A percentile compares a stretch with the other conserved stretches of the same genome.
These are phyloP conservation scores for Idaea straminata DNA, from an alignment of 2,888 invertebrate genomes.

Conservation along the genomic window DNA sequence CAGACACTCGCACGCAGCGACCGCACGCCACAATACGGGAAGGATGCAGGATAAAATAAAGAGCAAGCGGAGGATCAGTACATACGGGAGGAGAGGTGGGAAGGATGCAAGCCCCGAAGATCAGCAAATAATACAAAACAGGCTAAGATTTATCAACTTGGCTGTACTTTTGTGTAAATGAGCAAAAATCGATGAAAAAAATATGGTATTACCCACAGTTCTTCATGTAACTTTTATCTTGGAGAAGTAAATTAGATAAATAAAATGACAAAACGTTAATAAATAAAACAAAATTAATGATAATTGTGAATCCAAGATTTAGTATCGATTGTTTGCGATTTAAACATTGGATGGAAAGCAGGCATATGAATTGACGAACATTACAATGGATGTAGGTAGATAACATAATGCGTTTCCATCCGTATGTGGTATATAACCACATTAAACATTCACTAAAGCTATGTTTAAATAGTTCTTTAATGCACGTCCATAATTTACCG, in stretches of 20 bases:
- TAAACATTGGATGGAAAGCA: slow-evolving; percentile 39
- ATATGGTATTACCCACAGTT: slow-evolving; percentile 6
- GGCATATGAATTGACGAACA: slow-evolving; percentile 10
- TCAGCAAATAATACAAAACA: slow-evolving; percentile 52
- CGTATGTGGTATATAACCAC: slow-evolving; percentile 35
- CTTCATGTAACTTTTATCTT: slow-evolving; percentile 31
- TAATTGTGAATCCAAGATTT: slow-evolving; percentile 34
- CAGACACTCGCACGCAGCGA: slow-evolving; percentile 32
- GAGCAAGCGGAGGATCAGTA: slow-evolving; percentile 40
- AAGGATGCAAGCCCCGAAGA: slow-evolving; percentile 64
- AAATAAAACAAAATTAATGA: slow-evolving; percentile 14
- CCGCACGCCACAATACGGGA: slow-evolving; percentile 43
- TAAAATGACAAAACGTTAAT: slow-evolving; percentile 6
- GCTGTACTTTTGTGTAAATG: slow-evolving; percentile 63
- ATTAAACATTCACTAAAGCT: slow-evolving; percentile 22
- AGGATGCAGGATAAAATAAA: slow-evolving; percentile 59
- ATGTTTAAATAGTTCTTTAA: slow-evolving; percentile 15
- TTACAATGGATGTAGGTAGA: neutral
- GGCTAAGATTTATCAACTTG: slow-evolving; percentile 53
- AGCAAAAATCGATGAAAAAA: slow-evolving; percentile 21
- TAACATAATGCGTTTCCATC: slow-evolving; percentile 28
- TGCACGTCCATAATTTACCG: slow-evolving; percentile 31
- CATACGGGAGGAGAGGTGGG: slow-evolving; percentile 33
- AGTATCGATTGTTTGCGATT: slow-evolving; percentile 48
- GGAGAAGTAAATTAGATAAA: slow-evolving; percentile 21